These are phyloP conservation scores for Calliphora vomitoria DNA, from an alignment of 2,888 invertebrate genomes.

Conservation along the genomic window DNA sequence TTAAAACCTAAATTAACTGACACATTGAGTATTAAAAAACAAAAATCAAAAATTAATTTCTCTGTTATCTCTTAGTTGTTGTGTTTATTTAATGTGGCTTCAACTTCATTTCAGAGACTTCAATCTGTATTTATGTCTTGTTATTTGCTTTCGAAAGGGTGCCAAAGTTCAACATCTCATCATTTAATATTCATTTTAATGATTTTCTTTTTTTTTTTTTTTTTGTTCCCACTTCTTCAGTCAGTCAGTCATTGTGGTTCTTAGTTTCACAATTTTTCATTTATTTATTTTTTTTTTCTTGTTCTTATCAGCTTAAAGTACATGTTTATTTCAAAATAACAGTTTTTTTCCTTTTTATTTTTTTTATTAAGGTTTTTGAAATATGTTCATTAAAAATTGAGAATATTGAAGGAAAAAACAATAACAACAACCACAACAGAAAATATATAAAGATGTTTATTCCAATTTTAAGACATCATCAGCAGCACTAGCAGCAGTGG, in stretches of 20 bases:
- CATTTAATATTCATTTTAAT: constrained; percentile 57
- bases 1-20: constrained; percentile 39
- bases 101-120: constrained; percentile 34
- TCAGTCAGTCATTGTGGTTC: neutral
- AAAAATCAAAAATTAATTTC: constrained; percentile 31
- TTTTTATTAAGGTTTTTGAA: constrained; percentile 1
- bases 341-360: neutral
- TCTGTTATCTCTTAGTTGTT: constrained; percentile 40
- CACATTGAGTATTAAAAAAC: constrained; percentile 4
- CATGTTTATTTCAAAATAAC: constrained; percentile 28
- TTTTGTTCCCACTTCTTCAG: too few species aligned
- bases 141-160: constrained; percentile 18
- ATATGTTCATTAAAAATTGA: constrained; percentile 11
- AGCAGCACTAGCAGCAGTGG: neutral
- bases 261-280: constrained; percentile 43
- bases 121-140: neutral
- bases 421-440: too few species aligned
- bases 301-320: constrained; percentile 36
- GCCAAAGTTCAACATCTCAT: constrained; percentile 58
- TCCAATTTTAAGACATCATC: constrained; percentile 15
- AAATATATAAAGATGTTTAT: constrained; percentile 6
- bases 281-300: neutral
- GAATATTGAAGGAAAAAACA: constrained; percentile 2
- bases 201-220: constrained; percentile 9
- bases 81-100: neutral